phyloP scores from a whole-genome alignment of 2,113 vertebrate genomes.

The Xiphias gladius region DNA sequence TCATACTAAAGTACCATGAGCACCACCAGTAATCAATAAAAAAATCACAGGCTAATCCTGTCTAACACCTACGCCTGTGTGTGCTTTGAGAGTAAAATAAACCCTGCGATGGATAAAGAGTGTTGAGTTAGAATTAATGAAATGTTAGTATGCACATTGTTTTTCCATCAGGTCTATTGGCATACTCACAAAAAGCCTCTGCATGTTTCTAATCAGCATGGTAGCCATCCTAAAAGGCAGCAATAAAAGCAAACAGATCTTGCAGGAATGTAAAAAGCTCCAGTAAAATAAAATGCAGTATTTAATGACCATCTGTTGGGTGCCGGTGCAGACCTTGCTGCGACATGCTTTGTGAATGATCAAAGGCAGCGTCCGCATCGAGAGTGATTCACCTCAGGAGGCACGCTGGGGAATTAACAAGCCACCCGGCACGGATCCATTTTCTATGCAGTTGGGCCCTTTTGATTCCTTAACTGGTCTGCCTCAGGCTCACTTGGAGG shows the following conservation, averaged over 20 bases:
- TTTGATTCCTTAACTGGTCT: slow-evolving; percentile 60
- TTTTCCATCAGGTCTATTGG: slow-evolving; percentile 45
- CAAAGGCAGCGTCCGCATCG: slow-evolving; percentile 75
- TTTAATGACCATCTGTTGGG: slow-evolving; percentile 86
- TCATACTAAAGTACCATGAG: slow-evolving; percentile 21
- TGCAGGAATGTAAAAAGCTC: slow-evolving; percentile 75
- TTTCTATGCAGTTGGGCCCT: slow-evolving; percentile 67
- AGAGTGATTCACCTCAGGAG: slow-evolving; percentile 75
- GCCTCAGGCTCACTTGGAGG: slow-evolving; percentile 11
- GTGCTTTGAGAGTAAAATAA: slow-evolving; percentile 13
- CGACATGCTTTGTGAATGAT: slow-evolving; percentile 78
- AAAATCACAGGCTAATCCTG: slow-evolving; percentile 45
- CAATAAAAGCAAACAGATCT: slow-evolving; percentile 82
- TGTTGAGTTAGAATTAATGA: slow-evolving; percentile 31
- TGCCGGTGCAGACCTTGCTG: slow-evolving; percentile 72
- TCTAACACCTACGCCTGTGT: slow-evolving; percentile 32
- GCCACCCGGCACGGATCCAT: slow-evolving; percentile 71
- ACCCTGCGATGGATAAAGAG: background rate
- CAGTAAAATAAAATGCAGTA: slow-evolving; percentile 84
- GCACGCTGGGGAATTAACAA: slow-evolving; percentile 74
- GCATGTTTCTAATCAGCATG: slow-evolving; percentile 78
- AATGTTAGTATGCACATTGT: slow-evolving; percentile 40
- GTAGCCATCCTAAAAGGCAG: slow-evolving; percentile 70
- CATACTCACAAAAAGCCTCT: slow-evolving; percentile 49
- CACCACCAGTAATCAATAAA: slow-evolving; percentile 34